These are phyloP conservation scores for Laterallus jamaicensis DNA, from an alignment of 2,113 vertebrate species.

Conservation along the genomic window DNA sequence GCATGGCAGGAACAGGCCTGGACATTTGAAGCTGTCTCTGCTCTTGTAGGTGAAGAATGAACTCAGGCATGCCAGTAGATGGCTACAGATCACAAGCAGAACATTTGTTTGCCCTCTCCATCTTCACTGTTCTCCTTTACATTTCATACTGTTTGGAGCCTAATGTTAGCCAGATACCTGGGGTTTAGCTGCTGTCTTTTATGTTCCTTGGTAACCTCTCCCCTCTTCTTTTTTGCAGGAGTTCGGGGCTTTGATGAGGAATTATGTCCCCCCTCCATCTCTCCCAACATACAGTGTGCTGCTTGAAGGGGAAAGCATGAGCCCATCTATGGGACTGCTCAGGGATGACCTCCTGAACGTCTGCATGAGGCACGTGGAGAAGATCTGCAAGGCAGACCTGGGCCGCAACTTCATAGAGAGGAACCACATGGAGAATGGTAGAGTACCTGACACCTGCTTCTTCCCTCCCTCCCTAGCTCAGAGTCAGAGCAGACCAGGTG, in stretches of 20 bases:
- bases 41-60: background rate
- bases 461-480: background rate
- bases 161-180: background rate
- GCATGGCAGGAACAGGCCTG: background rate
- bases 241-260: conserved; percentile 80
- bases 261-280: conserved; percentile 75
- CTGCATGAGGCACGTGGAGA: conserved; percentile 82
- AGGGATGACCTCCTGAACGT: conserved; percentile 78
- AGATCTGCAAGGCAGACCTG: conserved; percentile 79
- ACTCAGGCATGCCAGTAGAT: background rate
- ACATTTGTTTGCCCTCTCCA: background rate
- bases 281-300: conserved; percentile 80
- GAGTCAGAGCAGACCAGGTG: background rate
- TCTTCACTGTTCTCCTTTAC: background rate
- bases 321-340: conserved; percentile 76
- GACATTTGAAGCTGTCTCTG: background rate
- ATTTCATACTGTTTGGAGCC: background rate
- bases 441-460: background rate
- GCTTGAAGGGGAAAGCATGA: conserved; percentile 80
- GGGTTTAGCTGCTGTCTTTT: background rate
- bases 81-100: background rate
- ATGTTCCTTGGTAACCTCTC: background rate
- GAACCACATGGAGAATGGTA: conserved; percentile 80
- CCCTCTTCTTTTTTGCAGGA: conserved; percentile 61
- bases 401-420: conserved; percentile 81